Percentiles rank a stretch among this genome's conserved stretches.
Conservation (phyloP, 2,888 invertebrate genomes). For the Sminthurides aquaticus region DNA sequence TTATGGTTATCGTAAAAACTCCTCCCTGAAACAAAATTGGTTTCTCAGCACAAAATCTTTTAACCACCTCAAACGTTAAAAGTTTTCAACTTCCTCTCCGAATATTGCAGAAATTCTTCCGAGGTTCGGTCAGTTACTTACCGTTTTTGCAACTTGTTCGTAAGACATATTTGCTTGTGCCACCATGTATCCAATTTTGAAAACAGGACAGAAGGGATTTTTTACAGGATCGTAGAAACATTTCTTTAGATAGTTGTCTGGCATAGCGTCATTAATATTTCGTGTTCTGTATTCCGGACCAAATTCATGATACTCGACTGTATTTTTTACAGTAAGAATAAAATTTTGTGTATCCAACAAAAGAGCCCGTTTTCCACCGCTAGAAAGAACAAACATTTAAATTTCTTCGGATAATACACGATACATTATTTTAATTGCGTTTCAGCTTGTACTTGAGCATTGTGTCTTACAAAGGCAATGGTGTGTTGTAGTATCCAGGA, state of each 20-base stretch:
- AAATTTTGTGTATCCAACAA: background rate
- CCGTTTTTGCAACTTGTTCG: constrained; percentile 17
- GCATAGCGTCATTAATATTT: constrained; percentile 45
- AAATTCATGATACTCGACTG: constrained; percentile 29
- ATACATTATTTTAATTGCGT: background rate
- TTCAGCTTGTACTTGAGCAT: background rate
- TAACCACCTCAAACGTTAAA: no score
- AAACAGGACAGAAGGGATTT: constrained; percentile 48
- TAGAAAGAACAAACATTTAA: no score
- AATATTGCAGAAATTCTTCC: no score
- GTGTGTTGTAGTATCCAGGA: background rate
- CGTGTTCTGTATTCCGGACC: constrained; percentile 35
- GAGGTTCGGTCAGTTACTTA: no score
- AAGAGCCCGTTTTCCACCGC: background rate
- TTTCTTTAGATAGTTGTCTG: constrained; percentile 44
- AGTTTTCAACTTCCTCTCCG: background rate
- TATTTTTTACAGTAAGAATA: constrained; percentile 25
- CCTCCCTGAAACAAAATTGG: constrained; percentile 44
- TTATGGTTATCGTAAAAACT: constrained; percentile 49
- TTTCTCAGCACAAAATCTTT: no score
- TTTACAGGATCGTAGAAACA: constrained; percentile 45
- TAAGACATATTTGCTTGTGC: constrained; percentile 44
- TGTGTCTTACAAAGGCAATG: background rate
- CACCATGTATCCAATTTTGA: constrained; percentile 48
- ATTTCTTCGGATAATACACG: no score